These are phyloP conservation scores for Nanorana parkeri DNA, from an alignment of 2,113 vertebrate genomes.

Conservation along the genomic window DNA sequence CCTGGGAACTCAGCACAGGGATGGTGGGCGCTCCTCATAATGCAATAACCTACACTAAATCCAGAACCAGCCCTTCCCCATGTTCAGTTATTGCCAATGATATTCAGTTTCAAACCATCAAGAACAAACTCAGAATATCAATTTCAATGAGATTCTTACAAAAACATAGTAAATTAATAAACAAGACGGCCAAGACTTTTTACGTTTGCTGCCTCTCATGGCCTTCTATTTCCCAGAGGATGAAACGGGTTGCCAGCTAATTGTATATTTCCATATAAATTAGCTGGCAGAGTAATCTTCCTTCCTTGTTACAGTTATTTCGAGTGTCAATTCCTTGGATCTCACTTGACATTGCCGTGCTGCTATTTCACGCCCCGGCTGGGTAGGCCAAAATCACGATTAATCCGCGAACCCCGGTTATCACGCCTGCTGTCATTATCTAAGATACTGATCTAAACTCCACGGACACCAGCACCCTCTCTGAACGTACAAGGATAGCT, in stretches of 20 bases:
- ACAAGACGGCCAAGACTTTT: neutral
- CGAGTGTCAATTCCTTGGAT: slow-evolving; percentile 2
- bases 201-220: neutral
- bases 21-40: too few species aligned
- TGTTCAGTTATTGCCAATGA: too few species aligned
- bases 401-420: slow-evolving; percentile 1
- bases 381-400: neutral
- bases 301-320: slow-evolving; percentile 1
- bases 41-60: too few species aligned
- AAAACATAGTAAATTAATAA: slow-evolving; percentile 3
- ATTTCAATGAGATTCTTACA: neutral
- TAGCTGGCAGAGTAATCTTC: neutral
- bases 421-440: slow-evolving; percentile 17
- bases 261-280: slow-evolving; percentile 48
- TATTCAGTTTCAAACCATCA: neutral
- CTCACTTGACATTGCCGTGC: slow-evolving; percentile 10
- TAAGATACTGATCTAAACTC: slow-evolving; percentile 31
- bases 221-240: slow-evolving; percentile 21
- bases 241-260: neutral
- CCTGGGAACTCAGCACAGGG: too few species aligned
- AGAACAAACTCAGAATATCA: neutral
- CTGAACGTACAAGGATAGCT: slow-evolving; percentile 27
- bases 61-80: too few species aligned
- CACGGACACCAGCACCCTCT: slow-evolving; percentile 7
- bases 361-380: neutral